These are phyloP conservation scores for Neoaliturus tenellus DNA, from an alignment of 2,888 invertebrate genomes.

Conservation along the genomic window DNA sequence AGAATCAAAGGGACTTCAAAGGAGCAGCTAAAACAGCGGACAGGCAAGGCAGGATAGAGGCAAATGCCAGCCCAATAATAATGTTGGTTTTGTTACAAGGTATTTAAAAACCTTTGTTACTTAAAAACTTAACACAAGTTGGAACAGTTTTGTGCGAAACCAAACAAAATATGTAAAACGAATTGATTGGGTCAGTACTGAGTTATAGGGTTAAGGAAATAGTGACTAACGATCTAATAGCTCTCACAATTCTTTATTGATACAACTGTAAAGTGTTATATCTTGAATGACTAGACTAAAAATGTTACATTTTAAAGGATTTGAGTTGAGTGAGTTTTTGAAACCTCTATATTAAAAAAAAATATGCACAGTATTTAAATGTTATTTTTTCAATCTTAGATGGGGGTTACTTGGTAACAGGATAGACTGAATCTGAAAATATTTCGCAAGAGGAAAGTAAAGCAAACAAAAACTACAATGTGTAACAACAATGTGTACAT, in stretches of 20 bases:
- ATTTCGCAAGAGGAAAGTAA: background rate
- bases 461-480: background rate
- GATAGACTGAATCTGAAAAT: background rate
- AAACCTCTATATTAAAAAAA: background rate
- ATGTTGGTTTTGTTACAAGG: no score
- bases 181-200: no score
- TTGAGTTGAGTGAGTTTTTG: background rate
- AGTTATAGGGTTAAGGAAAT: no score
- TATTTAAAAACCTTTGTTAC: no score
- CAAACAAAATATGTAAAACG: no score
- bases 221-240: no score
- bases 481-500: background rate
- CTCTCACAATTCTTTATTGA: conserved; percentile 36
- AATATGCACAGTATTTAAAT: background rate
- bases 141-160: no score
- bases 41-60: no score
- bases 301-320: background rate
- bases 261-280: conserved; percentile 34
- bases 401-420: background rate
- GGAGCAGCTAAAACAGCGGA: no score
- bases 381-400: background rate
- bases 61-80: no score
- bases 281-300: conserved; percentile 46
- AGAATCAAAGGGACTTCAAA: no score
- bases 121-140: no score